Evolutionary conservation across 2,113 vertebrate genomes (phyloP).

Genomic region (Balaeniceps rex): DNA sequence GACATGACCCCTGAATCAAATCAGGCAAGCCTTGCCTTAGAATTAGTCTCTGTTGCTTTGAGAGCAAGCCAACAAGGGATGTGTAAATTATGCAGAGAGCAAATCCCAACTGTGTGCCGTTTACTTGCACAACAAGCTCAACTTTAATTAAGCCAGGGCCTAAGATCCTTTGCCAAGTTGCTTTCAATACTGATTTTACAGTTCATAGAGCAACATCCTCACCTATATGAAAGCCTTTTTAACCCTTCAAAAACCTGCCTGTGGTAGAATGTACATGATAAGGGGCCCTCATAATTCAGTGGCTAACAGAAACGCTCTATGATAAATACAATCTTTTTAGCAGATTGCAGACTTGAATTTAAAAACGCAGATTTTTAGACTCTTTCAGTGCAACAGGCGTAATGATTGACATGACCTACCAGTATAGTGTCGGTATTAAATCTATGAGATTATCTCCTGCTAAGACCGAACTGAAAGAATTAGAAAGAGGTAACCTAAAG

Average conservation of each 20-base stretch:
- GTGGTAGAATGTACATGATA: not conserved
- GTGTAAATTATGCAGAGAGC: conserved; percentile 59
- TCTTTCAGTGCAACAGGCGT: not conserved
- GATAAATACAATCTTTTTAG: not conserved
- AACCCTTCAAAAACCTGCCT: conserved; percentile 11
- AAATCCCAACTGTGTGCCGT: conserved; percentile 62
- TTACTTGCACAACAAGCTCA: conserved; percentile 70
- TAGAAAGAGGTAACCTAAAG: not conserved
- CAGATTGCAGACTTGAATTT: not conserved
- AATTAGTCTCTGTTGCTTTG: conserved; percentile 14
- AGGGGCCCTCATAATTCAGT: not conserved
- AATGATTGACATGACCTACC: not conserved
- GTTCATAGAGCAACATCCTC: conserved; percentile 51
- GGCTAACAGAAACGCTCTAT: not conserved
- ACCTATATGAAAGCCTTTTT: conserved; percentile 40
- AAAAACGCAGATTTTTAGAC: not conserved
- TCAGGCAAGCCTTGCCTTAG: not conserved
- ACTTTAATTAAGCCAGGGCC: conserved; percentile 63
- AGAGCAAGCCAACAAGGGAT: conserved; percentile 38
- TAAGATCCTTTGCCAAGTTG: conserved; percentile 61
- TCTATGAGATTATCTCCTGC: not conserved
- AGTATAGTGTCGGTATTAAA: not conserved
- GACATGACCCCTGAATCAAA: not conserved
- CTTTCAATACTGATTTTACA: conserved; percentile 63
- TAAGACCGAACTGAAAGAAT: conserved; percentile 3